These are phyloP conservation scores for Hippoglossus stenolepis DNA, from an alignment of 2,113 vertebrate genomes.

Conservation along the genomic window DNA sequence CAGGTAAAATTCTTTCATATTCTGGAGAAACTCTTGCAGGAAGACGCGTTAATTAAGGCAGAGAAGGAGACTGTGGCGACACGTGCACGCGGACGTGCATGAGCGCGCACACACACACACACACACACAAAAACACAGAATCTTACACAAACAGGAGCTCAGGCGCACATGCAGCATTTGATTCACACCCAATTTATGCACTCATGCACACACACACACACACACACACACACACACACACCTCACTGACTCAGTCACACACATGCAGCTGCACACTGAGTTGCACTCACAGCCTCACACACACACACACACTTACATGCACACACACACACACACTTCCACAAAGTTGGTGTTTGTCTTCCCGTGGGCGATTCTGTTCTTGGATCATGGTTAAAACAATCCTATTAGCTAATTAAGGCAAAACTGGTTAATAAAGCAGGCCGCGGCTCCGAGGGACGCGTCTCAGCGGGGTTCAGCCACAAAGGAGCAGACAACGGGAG, in stretches of 20 bases:
- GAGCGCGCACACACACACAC: background rate
- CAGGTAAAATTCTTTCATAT: conserved; percentile 75
- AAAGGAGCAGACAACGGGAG: conserved; percentile 66
- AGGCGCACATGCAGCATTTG: conserved; percentile 10
- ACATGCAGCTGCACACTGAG: no score
- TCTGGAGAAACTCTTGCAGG: conserved; percentile 68
- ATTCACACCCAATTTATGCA: conserved; percentile 37
- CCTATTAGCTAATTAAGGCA: conserved; percentile 80
- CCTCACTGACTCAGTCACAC: background rate
- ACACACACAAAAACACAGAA: background rate
- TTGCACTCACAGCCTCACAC: conserved; percentile 16
- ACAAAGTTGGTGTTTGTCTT: conserved; percentile 64
- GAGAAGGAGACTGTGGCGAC: conserved; percentile 36
- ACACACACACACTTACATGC: conserved; percentile 22
- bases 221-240: background rate
- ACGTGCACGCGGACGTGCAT: background rate
- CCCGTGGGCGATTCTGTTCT: conserved; percentile 72
- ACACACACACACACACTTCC: conserved; percentile 21
- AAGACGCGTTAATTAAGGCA: conserved; percentile 67
- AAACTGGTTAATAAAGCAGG: conserved; percentile 70
- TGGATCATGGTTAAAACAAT: conserved; percentile 80
- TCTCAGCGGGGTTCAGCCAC: conserved; percentile 60
- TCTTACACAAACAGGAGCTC: conserved; percentile 32
- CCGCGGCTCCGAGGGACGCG: conserved; percentile 49
- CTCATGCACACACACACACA: conserved; percentile 5